Evolutionary conservation across 2,888 invertebrate genomes (phyloP), one percentile per base, ranked within the genome.

Genomic region (Hermodice carunculata): DNA sequence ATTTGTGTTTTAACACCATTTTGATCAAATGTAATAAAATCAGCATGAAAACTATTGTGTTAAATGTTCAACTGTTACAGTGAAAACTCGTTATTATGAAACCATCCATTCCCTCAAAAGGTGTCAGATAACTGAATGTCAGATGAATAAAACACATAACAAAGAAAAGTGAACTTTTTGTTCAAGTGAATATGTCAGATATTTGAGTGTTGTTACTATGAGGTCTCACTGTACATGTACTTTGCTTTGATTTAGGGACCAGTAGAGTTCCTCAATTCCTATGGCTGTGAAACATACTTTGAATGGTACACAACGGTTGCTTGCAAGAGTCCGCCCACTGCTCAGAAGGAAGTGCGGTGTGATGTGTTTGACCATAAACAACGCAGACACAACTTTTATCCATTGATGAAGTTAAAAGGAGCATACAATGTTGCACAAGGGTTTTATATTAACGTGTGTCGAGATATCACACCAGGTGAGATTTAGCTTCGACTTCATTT

Each of bases 391-490:
- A 83, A 85, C 66, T 74, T 85, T 14, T 77, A 80, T 52, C 81
- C 81, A 44, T 69, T 85, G 46, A 79, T 79, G 24, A 76, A 75
- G 58, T 60, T 61, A n/a, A 74, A 65, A n/a, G 83, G 82, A 8
- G 81, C 76, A 1, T 78, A 85, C 70, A 61, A 75, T 24, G 80
- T 84, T 6, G 75, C 69, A 31, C 71, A 76, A 19, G 76, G 81
- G 34, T 77, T 84, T 53, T 78, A 76, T 64, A 83, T 84, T 53
- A 85, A 85, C 74, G 81, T 85, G 4, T 85, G 85, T 64, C 67
- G 82, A 24, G 81, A 81, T 57, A 80, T 82, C 19, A 74, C 66
- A 22, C 61, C 73, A 61, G 78, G 71, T 72, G 44, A 49, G 63
- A n/a, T n/a, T n/a, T n/a, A n/a, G n/a, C n/a, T n/a, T n/a, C n/a